Evolutionary conservation across 2,888 invertebrate genomes (phyloP).

Genomic region (Hyppa rectilinea): DNA sequence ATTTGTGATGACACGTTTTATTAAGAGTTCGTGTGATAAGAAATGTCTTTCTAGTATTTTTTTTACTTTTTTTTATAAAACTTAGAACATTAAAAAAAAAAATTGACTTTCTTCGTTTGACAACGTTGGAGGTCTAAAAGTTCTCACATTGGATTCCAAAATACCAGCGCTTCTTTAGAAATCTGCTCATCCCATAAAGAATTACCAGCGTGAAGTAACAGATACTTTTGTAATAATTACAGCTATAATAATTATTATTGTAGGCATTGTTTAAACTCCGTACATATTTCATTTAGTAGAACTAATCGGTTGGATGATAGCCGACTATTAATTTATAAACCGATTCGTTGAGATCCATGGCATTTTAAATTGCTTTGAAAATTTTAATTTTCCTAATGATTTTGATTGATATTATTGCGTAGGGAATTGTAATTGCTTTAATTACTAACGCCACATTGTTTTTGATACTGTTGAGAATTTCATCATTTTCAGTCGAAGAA

Average conservation of each 20-base stretch:
- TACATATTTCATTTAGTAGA: constrained; percentile 40
- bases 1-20: constrained; percentile 69
- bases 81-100: too few species aligned
- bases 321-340: constrained; percentile 57
- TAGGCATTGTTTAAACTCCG: constrained; percentile 57
- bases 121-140: constrained; percentile 5
- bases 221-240: constrained; percentile 30
- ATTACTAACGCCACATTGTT: constrained; percentile 56
- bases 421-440: constrained; percentile 58
- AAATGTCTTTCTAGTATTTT: constrained; percentile 4
- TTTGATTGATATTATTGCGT: constrained; percentile 63
- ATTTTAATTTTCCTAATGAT: constrained; percentile 58
- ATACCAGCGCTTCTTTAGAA: constrained; percentile 5
- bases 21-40: constrained; percentile 57
- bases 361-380: constrained; percentile 66
- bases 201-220: constrained; percentile 47
- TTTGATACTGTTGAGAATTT: constrained; percentile 24
- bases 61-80: neutral
- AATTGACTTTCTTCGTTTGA: neutral
- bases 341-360: constrained; percentile 58
- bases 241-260: constrained; percentile 28
- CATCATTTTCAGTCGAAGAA: constrained; percentile 7
- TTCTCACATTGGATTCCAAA: neutral
- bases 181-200: constrained; percentile 29
- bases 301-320: constrained; percentile 57